Conservation (phyloP, 2,113 vertebrate species). For the Pteruthius melanotis region DNA sequence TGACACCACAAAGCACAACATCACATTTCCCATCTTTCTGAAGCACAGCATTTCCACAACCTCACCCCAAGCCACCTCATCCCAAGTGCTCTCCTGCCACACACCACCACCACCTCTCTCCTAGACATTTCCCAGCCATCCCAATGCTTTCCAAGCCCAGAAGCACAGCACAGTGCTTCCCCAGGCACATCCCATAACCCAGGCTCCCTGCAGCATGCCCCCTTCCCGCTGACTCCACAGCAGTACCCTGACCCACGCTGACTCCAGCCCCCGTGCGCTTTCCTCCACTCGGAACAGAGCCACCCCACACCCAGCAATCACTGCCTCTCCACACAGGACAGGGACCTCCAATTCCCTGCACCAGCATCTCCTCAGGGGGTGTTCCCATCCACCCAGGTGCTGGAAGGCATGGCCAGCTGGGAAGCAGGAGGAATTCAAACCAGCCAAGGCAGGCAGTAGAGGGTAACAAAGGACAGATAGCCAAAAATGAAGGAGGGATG, state of each 20-base stretch:
- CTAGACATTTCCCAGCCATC: neutral
- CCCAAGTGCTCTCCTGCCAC: neutral
- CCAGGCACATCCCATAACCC: neutral
- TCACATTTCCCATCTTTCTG: neutral
- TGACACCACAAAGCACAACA: neutral
- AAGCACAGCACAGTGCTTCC: neutral
- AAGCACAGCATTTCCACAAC: neutral
- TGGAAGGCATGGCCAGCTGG: neutral
- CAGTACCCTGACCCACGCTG: accelerated
- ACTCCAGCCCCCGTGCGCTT: accelerated
- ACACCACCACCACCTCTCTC: neutral
- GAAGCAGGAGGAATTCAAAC: neutral
- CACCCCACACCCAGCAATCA: neutral
- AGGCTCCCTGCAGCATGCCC: neutral
- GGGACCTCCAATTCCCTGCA: neutral
- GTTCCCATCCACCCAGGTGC: neutral
- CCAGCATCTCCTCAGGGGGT: neutral
- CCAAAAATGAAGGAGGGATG: neutral
- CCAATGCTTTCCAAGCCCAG: neutral
- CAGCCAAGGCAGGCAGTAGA: neutral
- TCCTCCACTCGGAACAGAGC: neutral
- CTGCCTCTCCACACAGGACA: neutral
- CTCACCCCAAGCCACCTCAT: neutral
- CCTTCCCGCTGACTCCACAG: neutral
- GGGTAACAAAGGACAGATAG: neutral